A percentile compares a stretch with the other conserved stretches of the same genome.
phyloP scores from a whole-genome alignment of 2,888 invertebrate species.

The Noctua comes region DNA sequence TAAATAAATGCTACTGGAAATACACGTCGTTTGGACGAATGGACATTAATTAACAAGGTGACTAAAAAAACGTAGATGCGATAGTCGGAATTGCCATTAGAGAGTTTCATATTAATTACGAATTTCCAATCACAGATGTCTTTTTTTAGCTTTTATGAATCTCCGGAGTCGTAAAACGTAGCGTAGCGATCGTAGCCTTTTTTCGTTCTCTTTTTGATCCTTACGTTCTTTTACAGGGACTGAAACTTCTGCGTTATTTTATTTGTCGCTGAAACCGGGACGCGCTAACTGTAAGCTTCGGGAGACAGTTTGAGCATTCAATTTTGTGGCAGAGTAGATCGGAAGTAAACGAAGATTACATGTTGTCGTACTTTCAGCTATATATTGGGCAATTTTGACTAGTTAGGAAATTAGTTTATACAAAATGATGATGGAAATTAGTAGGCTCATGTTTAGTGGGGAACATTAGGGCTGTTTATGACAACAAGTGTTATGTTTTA shows the following conservation, averaged over 20 bases:
- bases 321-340: conserved; percentile 51
- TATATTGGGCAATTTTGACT: conserved; percentile 19
- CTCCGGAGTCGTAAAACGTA: not conserved
- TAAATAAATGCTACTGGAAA: not conserved
- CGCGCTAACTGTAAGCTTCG: conserved; percentile 48
- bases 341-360: conserved; percentile 52
- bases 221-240: not conserved
- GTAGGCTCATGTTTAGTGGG: not conserved
- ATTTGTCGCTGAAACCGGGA: conserved; percentile 1
- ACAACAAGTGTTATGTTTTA: not conserved
- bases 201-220: no score
- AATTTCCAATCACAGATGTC: not conserved
- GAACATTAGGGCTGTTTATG: not conserved
- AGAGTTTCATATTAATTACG: not conserved
- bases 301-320: conserved; percentile 55
- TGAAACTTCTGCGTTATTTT: conserved; percentile 20
- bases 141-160: not conserved
- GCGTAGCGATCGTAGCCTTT: no score
- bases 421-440: not conserved
- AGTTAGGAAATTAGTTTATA: conserved; percentile 29
- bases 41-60: not conserved
- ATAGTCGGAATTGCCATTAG: not conserved
- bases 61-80: not conserved
- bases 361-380: conserved; percentile 16
- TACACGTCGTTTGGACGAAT: not conserved